Conservation (phyloP, 2,888 invertebrate species). For the Therioaphis trifolii region DNA sequence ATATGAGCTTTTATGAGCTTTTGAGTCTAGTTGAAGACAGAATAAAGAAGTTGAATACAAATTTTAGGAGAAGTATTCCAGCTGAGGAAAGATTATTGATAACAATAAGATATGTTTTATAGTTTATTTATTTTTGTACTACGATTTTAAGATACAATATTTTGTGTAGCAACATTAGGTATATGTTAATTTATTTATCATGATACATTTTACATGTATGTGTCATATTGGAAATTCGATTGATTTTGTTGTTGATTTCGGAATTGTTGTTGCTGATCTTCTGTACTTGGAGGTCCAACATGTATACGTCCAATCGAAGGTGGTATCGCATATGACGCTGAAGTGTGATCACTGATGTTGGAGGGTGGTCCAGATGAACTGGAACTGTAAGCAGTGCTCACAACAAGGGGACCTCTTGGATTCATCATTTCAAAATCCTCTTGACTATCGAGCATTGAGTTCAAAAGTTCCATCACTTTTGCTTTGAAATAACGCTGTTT, state of each 20-base stretch:
- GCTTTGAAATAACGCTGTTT: constrained; percentile 57
- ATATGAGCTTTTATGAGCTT: no score
- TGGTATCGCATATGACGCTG: constrained; percentile 10
- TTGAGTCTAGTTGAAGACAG: constrained; percentile 5
- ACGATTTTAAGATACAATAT: no score
- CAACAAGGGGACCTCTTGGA: background rate
- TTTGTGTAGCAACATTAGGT: no score
- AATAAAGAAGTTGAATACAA: constrained; percentile 25
- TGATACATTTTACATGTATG: constrained; percentile 23
- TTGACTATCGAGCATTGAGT: constrained; percentile 53
- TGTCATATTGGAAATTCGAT: constrained; percentile 11
- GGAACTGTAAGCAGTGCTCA: background rate
- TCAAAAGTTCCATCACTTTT: constrained; percentile 51
- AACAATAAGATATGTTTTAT: constrained; percentile 15
- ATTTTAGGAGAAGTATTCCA: constrained; percentile 11
- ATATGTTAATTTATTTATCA: no score
- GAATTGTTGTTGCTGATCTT: constrained; percentile 28
- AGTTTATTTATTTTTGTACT: constrained; percentile 24
- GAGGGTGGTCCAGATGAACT: constrained; percentile 33
- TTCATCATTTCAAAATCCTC: constrained; percentile 37
- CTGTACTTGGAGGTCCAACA: constrained; percentile 1
- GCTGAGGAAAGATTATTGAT: constrained; percentile 31
- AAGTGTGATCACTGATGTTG: constrained; percentile 32
- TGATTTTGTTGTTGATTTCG: no score
- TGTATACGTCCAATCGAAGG: background rate